Conservation (phyloP, 2,113 vertebrate genomes). For the Microtus richardsoni region DNA sequence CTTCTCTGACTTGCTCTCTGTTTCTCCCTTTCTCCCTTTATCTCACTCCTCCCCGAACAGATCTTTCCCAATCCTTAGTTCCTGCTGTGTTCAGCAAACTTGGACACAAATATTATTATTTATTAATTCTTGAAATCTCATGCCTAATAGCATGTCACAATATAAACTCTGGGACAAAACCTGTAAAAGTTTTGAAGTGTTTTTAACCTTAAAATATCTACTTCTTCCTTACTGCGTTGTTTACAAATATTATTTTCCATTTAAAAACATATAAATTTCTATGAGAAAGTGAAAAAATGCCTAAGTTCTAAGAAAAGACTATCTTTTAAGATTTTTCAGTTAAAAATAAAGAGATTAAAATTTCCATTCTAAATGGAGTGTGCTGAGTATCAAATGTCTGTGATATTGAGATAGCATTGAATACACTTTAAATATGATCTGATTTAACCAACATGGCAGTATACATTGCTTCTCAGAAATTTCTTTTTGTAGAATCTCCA, state of each 20-base stretch:
- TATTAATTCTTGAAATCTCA: background rate
- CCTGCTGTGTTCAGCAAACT: background rate
- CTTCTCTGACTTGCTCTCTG: background rate
- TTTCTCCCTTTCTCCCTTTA: background rate
- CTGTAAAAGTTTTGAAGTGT: background rate
- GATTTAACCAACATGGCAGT: background rate
- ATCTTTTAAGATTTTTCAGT: background rate
- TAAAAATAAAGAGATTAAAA: background rate
- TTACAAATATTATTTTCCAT: background rate
- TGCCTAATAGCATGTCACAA: background rate
- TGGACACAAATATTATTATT: background rate
- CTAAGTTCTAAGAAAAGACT: background rate
- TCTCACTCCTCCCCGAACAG: accelerated
- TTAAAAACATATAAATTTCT: background rate
- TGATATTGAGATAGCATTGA: background rate
- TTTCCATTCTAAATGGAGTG: background rate
- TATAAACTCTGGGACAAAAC: background rate
- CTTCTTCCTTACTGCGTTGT: background rate
- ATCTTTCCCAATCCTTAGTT: background rate
- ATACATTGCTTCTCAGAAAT: no score
- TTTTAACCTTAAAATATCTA: background rate
- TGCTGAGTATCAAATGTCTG: background rate
- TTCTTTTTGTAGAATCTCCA: background rate
- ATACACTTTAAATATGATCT: background rate
- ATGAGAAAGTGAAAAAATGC: background rate